Evolutionary conservation across 2,113 vertebrate genomes (phyloP), one percentile per base, ranked within the genome.

Genomic region (Kryptolebias marmoratus): DNA sequence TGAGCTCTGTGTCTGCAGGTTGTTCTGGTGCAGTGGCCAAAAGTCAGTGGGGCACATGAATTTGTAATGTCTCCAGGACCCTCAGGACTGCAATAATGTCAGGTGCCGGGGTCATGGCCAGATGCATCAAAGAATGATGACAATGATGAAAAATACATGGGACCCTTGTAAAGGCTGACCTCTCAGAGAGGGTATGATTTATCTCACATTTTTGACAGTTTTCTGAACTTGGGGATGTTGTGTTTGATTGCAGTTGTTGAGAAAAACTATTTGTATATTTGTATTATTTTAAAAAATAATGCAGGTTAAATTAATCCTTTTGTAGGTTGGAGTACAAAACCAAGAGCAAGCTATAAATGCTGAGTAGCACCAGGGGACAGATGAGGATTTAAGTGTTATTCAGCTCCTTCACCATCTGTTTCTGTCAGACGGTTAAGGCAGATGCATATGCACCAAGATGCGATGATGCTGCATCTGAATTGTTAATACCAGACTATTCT

Each of bases 81-180:
- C 75, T 73, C 61, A 30, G 81, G 84, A 69, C 77, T 52, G 74
- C 60, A 80, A 90, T 88, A 90, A 80, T 82, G 83, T 89, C 90
- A 90, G 80, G 89, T 81, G 87, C 71, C 52, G 0, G 56, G 64
- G 82, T 78, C 86, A 82, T 84, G 67, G 64, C 49, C 63, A 64
- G 71, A 90, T 90, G 79, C 82, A 89, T 89, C 71, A 77, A 73
- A 76, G 75, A 77, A 79, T 76, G 64, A 64, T 49, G 71, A 64
- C 60, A 65, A 78, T 68, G 75, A 87, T 90, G 72, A 87, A 91
- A 92, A 82, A 93, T 90, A 85, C 75, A 91, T 84, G 73, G 73
- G 64, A 42, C 52, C 14, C 68, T 64, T 85, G 84, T 82, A 80
- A 71, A 59, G 32, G 75, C 67, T 88, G 78, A 88, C 75, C 77